Evolutionary conservation across 2,113 vertebrate genomes (phyloP).

Genomic region (Sarotherodon lohbergeri): DNA sequence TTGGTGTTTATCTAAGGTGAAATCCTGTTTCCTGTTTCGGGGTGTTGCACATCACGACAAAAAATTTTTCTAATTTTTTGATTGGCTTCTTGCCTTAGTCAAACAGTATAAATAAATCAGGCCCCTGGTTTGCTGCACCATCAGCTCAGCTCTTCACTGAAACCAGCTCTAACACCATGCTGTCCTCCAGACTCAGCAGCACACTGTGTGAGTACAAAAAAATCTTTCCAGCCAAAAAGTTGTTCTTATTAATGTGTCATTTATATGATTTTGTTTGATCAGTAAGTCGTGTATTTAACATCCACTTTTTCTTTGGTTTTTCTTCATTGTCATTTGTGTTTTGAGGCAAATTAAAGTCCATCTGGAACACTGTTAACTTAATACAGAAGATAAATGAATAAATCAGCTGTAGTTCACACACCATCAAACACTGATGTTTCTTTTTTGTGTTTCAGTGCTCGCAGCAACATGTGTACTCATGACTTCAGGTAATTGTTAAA

Average conservation of each 20-base stretch:
- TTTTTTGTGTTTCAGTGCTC: not conserved
- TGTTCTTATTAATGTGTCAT: not conserved
- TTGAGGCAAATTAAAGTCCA: not conserved
- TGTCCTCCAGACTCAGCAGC: not conserved
- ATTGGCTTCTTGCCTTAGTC: not conserved
- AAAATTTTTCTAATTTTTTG: not conserved
- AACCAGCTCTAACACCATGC: not conserved
- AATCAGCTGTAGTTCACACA: not conserved
- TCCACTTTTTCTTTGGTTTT: not conserved
- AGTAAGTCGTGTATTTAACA: not conserved
- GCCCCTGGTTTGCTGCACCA: not conserved
- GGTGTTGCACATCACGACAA: not conserved
- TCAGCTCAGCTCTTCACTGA: not conserved
- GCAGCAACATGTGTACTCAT: not conserved
- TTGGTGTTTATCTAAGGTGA: not conserved
- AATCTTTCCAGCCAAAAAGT: not conserved
- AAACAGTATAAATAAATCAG: not conserved
- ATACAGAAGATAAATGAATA: not conserved
- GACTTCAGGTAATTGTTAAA: not conserved
- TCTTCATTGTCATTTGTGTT: not conserved
- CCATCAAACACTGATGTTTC: not conserved
- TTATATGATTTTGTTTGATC: not conserved
- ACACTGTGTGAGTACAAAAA: not conserved
- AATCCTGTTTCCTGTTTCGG: not conserved
- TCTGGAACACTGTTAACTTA: not conserved